Evolutionary conservation across 2,113 vertebrate species (phyloP), one percentile per base, ranked within the genome.

Genomic region (Oreochromis aureus): DNA sequence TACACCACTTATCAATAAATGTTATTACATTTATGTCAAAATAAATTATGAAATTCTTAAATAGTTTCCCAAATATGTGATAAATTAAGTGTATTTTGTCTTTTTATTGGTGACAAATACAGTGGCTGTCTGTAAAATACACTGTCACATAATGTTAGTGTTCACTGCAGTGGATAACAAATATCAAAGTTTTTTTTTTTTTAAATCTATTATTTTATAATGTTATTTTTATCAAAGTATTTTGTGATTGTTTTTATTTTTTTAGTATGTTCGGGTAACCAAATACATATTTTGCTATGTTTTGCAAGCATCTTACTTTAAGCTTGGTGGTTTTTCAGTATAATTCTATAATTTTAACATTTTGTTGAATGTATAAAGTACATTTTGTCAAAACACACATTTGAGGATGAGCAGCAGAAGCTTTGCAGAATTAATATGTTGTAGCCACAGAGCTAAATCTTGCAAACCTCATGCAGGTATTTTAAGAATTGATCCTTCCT

Each of bases 241-340:
- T 30, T 58, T 30, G 56, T 58, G 24, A 58, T 58, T 1, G 2
- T 15, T 58, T 59, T 59, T 30, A 16, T 1, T 30, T 30, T 30
- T 59, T 56, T 24, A 55, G 11, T 7, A 15, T 27, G 22, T 58
- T 58, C 24, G 7, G 24, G 55, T 27, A 58, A 58, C 27, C 55
- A 8, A 27, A 58, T 58, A 27, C 7, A 58, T 58, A 16, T 30
- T 58, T 58, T 61, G 13, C 27, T 27, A 58, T 7, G 0, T 58
- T 58, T 58, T 18, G 3, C 58, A 18, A 66, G 0, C 10, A 13
- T 2, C 34, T 0, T 10, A 39, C 32, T n/a, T 66, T 12, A 1
- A 66, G 6, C 3, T 22, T 39, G 10, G 34, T 22, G 13, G 59
- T 22, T 13, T n/a, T 22, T 39, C 63, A 13, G 44, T 46, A 2